phyloP scores from a whole-genome alignment of 2,888 invertebrate genomes.

The Acleris literana region DNA sequence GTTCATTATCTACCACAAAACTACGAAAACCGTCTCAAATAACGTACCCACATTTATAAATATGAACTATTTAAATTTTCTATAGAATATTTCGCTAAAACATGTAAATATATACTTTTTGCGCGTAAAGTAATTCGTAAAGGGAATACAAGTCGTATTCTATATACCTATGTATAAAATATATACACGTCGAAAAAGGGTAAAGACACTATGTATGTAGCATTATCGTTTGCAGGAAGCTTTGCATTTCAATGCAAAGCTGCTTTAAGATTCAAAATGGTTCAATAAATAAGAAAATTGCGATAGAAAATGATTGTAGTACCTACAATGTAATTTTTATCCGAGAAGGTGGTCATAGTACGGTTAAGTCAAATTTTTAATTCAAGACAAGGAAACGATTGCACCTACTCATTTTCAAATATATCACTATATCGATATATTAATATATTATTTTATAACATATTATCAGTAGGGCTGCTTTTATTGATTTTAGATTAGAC shows the following conservation, averaged over 20 bases:
- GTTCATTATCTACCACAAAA: too few relatives aligned
- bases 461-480: too few relatives aligned
- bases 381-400: too few relatives aligned
- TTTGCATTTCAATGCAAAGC: constrained; percentile 19
- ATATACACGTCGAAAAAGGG: constrained; percentile 32
- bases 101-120: constrained; percentile 42
- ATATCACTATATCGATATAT: too few relatives aligned
- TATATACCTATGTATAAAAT: constrained; percentile 42
- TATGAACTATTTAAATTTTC: constrained; percentile 18
- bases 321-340: too few relatives aligned
- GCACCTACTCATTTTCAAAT: too few relatives aligned
- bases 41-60: constrained; percentile 13
- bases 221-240: background rate
- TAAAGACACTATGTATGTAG: constrained; percentile 25
- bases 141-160: constrained; percentile 46
- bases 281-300: background rate
- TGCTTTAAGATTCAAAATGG: constrained; percentile 9
- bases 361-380: too few relatives aligned
- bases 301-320: too few relatives aligned
- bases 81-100: constrained; percentile 35
- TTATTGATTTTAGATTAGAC: too few relatives aligned
- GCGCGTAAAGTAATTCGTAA: constrained; percentile 44
- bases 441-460: too few relatives aligned
- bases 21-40: too few relatives aligned
- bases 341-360: too few relatives aligned